Percentiles rank a stretch among this genome's conserved stretches.
Evolutionary conservation across 1,140 invertebrate genomes (phyloP).

Genomic region (Asobara japonica): DNA sequence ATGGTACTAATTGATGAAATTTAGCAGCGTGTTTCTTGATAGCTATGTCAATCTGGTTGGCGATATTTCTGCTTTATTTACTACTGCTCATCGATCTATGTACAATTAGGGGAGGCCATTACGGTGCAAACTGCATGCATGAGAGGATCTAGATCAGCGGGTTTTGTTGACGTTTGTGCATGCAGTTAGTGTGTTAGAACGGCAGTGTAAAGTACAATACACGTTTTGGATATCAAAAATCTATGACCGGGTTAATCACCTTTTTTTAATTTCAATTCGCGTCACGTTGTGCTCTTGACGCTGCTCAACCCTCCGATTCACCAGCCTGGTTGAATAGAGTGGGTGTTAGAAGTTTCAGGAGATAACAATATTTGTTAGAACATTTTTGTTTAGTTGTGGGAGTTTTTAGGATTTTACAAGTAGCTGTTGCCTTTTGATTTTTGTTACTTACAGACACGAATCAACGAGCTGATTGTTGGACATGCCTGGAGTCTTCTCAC

Average conservation of each 20-base stretch:
- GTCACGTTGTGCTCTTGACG: slow-evolving; percentile 76
- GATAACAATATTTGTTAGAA: slow-evolving; percentile 17
- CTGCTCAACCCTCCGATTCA: slow-evolving; percentile 76
- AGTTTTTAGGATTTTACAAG: not conserved
- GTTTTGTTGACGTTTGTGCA: not conserved
- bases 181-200: not conserved
- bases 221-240: not conserved
- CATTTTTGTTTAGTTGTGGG: not conserved
- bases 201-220: not conserved
- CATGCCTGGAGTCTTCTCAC: slow-evolving; percentile 62
- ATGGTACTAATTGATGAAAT: not conserved
- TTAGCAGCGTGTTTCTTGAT: no score
- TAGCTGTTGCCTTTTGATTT: no score
- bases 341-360: not conserved
- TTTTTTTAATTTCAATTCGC: slow-evolving; percentile 75
- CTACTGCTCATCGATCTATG: not conserved
- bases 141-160: not conserved
- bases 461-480: slow-evolving; percentile 70
- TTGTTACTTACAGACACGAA: slow-evolving; percentile 67
- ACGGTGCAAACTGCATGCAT: not conserved
- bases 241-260: slow-evolving; percentile 65
- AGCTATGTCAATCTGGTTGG: not conserved
- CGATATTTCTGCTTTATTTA: not conserved
- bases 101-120: not conserved
- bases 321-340: slow-evolving; percentile 68